phyloP scores from a whole-genome alignment of 2,888 invertebrate genomes.

The Linhomoeus sp. region DNA sequence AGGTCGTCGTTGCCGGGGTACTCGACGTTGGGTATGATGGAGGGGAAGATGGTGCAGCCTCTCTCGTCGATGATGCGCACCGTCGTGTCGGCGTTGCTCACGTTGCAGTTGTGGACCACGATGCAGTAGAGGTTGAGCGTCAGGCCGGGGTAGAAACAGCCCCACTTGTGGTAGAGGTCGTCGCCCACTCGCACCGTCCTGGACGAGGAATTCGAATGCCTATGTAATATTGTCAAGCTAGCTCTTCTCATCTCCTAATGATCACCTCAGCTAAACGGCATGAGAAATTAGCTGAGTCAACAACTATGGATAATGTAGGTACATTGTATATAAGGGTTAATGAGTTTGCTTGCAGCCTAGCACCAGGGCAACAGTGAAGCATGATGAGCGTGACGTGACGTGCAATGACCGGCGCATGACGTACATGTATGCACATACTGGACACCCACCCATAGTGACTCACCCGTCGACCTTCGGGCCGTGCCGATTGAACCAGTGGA shows the following conservation, averaged over 20 bases:
- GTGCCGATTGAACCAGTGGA: slow-evolving; percentile 9
- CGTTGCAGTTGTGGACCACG: slow-evolving; percentile 21
- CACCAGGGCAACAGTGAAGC: too few relatives aligned
- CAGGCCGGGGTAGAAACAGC: slow-evolving; percentile 12
- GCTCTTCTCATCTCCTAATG: too few relatives aligned
- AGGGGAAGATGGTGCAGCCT: slow-evolving; percentile 21
- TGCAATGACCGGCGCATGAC: too few relatives aligned
- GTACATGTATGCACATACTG: too few relatives aligned
- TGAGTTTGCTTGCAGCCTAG: too few relatives aligned
- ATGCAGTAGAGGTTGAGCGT: slow-evolving; percentile 18
- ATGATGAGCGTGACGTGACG: too few relatives aligned
- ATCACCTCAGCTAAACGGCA: too few relatives aligned
- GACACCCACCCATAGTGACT: too few relatives aligned
- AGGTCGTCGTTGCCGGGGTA: slow-evolving; percentile 13
- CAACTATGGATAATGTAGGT: too few relatives aligned
- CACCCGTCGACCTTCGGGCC: slow-evolving; percentile 10
- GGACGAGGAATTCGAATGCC: not conserved
- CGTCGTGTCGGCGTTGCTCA: not conserved
- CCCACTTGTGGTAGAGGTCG: slow-evolving; percentile 17
- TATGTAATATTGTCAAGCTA: too few relatives aligned
- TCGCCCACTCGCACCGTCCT: slow-evolving; percentile 15
- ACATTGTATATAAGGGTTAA: too few relatives aligned
- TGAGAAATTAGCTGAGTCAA: too few relatives aligned
- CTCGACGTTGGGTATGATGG: slow-evolving; percentile 17
- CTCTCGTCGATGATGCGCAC: slow-evolving; percentile 24